phyloP scores from a whole-genome alignment of 2,113 vertebrate genomes.

The Vulpes ferrilata region DNA sequence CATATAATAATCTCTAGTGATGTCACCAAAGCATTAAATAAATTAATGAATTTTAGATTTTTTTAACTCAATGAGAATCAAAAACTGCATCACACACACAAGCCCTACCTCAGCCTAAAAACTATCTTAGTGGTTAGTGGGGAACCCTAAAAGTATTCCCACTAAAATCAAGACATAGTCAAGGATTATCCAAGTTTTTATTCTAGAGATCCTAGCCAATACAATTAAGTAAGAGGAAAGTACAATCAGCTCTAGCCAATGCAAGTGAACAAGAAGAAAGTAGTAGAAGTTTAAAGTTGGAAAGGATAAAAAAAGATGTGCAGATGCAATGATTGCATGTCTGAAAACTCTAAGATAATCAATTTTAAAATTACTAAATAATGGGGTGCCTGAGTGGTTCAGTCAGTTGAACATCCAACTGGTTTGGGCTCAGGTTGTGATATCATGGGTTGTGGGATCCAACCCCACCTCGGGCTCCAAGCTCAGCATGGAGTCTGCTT shows the following conservation, averaged over 20 bases:
- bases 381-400: background rate
- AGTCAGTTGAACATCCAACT: background rate
- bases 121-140: background rate
- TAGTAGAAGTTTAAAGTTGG: background rate
- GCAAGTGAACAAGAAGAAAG: background rate
- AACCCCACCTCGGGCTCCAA: background rate
- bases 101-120: background rate
- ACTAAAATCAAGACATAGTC: background rate
- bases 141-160: background rate
- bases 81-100: background rate
- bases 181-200: background rate
- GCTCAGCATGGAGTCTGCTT: background rate
- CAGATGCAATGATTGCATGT: background rate
- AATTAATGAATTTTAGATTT: background rate
- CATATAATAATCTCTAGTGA: background rate
- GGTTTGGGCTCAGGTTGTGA: background rate
- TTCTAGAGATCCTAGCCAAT: background rate
- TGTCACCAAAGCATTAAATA: background rate
- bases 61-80: constrained; percentile 24
- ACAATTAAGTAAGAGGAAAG: background rate
- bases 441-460: background rate
- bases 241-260: background rate
- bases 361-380: constrained; percentile 15
- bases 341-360: constrained; percentile 36
- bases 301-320: constrained; percentile 10